Base-by-base conservation (phyloP, 2,888 invertebrate species). In the Diaphora mendica region DNA sequence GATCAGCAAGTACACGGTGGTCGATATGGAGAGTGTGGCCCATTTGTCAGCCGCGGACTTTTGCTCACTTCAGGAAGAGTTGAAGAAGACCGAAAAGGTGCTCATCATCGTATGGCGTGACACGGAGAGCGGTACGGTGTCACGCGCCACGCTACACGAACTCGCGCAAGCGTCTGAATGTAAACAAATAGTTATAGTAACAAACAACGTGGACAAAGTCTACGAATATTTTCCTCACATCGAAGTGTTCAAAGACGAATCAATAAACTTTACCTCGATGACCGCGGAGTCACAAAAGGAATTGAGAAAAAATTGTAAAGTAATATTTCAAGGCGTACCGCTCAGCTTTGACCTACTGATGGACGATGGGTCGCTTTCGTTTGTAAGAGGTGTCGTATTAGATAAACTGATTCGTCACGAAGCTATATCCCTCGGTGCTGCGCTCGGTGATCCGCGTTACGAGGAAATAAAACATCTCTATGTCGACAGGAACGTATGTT, bases 81-180 rank as follows among this genome's bases (percentile, higher is more conserved):
- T 73, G n/a, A 35, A 55, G 30, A n/a, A 66, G 55, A 55, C 55
- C n/a, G 55, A 55, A 11, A 55, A 55, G n/a, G 55, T 55, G 11
- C 55, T n/a, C 11, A n/a, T 55, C n/a, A 55, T 55, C n/a, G 55
- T n/a, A 1, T 55, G 55, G 55, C n/a, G n/a, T n/a, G 8, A n/a
- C 55, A 55, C 55, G 48, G 13, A 9, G n/a, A 55, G 48, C 7
- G 5, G 20, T 20, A 20, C 48, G 20, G 48, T 48, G 7, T 48
- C 20, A 20, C 48, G 5, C 48, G 5, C 48, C 17, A 20, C 4
- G 48, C 20, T 48, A 4, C 4, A 48, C 20, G 48, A 20, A 48
- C 5, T 48, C 5, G 48, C 48, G 20, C 48, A 48, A 48, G 20
- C 48, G 48, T 20, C 20, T 20, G 20, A n/a, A 55, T 2, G 23